phyloP scores from a whole-genome alignment of 2,888 invertebrate species.

The Crossocerus cetratus region DNA sequence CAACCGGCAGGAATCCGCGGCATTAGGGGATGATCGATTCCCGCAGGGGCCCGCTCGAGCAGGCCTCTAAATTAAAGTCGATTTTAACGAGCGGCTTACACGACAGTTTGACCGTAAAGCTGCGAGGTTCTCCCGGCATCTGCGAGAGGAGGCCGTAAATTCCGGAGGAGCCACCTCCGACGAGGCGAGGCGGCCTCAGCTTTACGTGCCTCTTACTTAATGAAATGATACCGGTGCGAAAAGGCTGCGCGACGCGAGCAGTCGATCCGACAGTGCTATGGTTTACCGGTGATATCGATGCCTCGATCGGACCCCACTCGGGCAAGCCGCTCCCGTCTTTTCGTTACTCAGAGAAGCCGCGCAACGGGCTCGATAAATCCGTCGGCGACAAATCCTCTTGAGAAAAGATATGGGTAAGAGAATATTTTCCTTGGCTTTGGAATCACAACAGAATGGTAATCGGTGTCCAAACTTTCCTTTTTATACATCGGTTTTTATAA shows the following conservation, averaged over 20 bases:
- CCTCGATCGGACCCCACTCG: background rate
- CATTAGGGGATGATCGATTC: background rate
- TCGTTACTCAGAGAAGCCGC: background rate
- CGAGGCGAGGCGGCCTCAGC: background rate
- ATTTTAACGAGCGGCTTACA: conserved; percentile 8
- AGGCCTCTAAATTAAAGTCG: background rate
- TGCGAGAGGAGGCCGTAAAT: background rate
- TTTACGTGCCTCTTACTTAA: conserved; percentile 5
- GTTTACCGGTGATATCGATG: background rate
- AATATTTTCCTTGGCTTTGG: too few relatives aligned
- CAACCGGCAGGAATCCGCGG: background rate
- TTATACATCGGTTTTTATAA: too few relatives aligned
- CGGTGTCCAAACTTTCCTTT: too few relatives aligned
- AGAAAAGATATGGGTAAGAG: too few relatives aligned
- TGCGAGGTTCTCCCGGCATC: background rate
- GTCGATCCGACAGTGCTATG: conserved; percentile 2
- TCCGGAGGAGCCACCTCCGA: background rate
- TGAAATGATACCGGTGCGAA: background rate
- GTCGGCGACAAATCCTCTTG: too few relatives aligned
- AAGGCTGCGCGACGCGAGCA: conserved; percentile 7
- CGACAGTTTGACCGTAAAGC: conserved; percentile 6
- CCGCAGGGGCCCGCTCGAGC: background rate
- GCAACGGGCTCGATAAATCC: too few relatives aligned
- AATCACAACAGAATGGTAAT: too few relatives aligned
- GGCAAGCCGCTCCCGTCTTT: background rate